These are phyloP conservation scores for Istiophorus platypterus DNA, from an alignment of 2,113 vertebrate genomes.

Conservation along the genomic window DNA sequence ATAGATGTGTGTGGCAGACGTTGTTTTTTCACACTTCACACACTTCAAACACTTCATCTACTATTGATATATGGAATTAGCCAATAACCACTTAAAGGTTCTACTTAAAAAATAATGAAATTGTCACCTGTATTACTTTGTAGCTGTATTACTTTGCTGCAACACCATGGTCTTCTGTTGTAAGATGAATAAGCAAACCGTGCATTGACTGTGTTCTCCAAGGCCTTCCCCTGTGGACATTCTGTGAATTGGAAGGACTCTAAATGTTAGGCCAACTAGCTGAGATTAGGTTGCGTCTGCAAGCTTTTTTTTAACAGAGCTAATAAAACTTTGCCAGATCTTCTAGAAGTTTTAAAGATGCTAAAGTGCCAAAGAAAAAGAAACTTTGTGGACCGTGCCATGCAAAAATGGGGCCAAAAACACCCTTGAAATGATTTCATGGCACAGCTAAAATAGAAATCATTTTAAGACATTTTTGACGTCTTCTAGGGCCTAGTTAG, in stretches of 20 bases:
- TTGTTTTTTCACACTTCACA: too few relatives aligned
- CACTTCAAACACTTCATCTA: too few relatives aligned
- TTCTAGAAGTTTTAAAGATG: conserved; percentile 7
- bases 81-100: not conserved
- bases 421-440: not conserved
- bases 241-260: conserved; percentile 44
- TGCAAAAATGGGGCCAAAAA: not conserved
- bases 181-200: not conserved
- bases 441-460: too few relatives aligned
- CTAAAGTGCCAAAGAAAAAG: not conserved
- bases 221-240: conserved; percentile 1
- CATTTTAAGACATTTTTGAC: too few relatives aligned
- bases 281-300: conserved; percentile 23
- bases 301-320: not conserved
- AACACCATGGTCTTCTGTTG: not conserved
- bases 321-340: conserved; percentile 40
- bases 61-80: too few relatives aligned
- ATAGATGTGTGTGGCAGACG: too few relatives aligned
- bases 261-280: conserved; percentile 41
- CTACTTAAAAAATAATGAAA: not conserved
- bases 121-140: too few relatives aligned
- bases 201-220: not conserved
- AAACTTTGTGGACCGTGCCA: not conserved
- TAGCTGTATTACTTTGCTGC: too few relatives aligned
- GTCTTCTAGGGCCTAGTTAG: too few relatives aligned